These are phyloP conservation scores for Lucilia cuprina DNA, from an alignment of 1,140 invertebrate genomes.

Conservation along the genomic window DNA sequence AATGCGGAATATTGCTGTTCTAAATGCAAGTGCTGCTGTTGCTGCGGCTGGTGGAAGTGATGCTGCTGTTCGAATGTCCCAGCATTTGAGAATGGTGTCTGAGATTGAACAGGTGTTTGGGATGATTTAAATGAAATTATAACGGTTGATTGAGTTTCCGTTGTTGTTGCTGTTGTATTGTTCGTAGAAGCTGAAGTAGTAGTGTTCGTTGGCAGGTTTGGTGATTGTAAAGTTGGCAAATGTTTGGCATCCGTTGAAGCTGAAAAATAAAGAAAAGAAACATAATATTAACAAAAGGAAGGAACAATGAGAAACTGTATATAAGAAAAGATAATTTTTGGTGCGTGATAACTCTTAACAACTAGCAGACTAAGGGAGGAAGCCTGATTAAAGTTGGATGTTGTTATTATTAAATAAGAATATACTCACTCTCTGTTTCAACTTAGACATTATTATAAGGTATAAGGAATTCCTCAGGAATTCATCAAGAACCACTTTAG, in stretches of 20 bases:
- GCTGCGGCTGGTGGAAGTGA: too few species aligned
- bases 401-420: too few species aligned
- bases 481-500: too few species aligned
- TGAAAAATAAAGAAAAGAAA: conserved; percentile 35
- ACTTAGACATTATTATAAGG: too few species aligned
- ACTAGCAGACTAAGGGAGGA: background rate
- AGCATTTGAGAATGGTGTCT: conserved; percentile 41
- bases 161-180: conserved; percentile 32
- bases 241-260: conserved; percentile 38
- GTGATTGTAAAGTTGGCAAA: conserved; percentile 32
- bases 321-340: background rate
- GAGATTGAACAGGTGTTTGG: conserved; percentile 61
- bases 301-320: background rate
- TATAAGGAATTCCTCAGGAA: too few species aligned
- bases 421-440: too few species aligned
- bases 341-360: background rate
- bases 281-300: conserved; percentile 13
- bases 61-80: background rate
- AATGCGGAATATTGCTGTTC: conserved; percentile 15
- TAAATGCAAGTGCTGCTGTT: too few species aligned
- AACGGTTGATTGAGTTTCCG: conserved; percentile 62
- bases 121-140: conserved; percentile 63
- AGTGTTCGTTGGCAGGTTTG: conserved; percentile 41
- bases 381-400: too few species aligned
- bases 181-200: background rate